Evolutionary conservation across 2,113 vertebrate species (phyloP), one percentile per base, ranked within the genome.

Genomic region (Notothenia coriiceps): DNA sequence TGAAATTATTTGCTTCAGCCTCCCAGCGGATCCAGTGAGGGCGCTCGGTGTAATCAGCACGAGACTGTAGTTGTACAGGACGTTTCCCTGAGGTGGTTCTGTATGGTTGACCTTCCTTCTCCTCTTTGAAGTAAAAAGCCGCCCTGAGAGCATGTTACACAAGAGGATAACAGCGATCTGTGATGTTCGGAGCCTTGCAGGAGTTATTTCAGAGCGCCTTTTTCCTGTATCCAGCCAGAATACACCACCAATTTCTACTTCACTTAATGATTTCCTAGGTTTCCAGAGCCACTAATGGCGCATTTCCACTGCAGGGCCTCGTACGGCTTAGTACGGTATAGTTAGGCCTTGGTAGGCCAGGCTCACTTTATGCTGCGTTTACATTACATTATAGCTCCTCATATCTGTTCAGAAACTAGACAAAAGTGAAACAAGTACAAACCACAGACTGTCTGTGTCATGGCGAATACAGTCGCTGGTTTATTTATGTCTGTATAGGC

Each of bases 1-100:
- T 46, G 25, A 54, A 64, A 77, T 63, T 0, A 70, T 70, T 50
- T 64, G 61, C 61, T 67, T 35, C 29, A 50, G 62, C 75, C 81
- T 67, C 60, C 49, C 56, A 78, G 74, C 74, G 50, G 74, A 70
- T 81, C 52, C 51, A 8, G 63, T 46, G 60, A 59, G 54, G 68
- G 70, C 15, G 57, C 29, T 60, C n/a, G 5, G 50, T 77, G 70
- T 70, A 79, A 78, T 83, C 54, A 51, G 55, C 25, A 59, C 2
- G n/a, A 67, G 46, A 14, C 49, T 1, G 17, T 40, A 40, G 67
- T 43, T 79, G 51, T 35, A 67, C 46, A 18, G 63, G 79, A 67
- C 75, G 64, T 79, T 46, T 69, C 65, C 78, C 83, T 43, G 83
- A 61, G 81, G 60, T 47, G 71, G 44, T 17, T 72, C 64, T 46